Conservation (phyloP, 1,140 invertebrate species). For the Pectinophora gossypiella region DNA sequence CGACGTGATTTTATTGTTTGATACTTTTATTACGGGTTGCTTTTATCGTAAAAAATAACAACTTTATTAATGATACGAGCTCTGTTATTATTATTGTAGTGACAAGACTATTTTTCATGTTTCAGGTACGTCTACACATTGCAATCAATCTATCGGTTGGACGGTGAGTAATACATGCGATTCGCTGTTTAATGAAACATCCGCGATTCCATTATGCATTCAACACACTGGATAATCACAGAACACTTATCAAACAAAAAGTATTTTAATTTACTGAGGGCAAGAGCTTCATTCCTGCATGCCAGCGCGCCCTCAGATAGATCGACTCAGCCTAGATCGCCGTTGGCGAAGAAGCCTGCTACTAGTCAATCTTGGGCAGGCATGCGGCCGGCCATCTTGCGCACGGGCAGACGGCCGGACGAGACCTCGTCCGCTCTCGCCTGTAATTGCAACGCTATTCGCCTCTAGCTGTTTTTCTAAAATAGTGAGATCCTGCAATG, state of each 20-base stretch:
- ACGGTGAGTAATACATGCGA: conserved; percentile 3
- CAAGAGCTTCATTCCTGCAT: conserved; percentile 49
- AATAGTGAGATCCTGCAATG: conserved; percentile 31
- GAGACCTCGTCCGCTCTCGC: conserved; percentile 43
- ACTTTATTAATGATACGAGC: neutral
- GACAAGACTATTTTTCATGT: neutral
- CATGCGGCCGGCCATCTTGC: conserved; percentile 60
- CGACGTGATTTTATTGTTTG: conserved; percentile 11
- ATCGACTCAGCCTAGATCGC: conserved; percentile 51
- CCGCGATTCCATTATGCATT: conserved; percentile 19
- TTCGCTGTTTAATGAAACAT: conserved; percentile 24
- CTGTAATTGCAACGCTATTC: conserved; percentile 62
- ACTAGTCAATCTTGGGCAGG: conserved; percentile 68
- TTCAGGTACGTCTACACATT: neutral
- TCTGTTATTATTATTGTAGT: neutral
- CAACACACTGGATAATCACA: conserved; percentile 42
- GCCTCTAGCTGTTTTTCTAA: conserved; percentile 48
- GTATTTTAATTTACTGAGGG: conserved; percentile 63
- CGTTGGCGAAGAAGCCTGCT: conserved; percentile 58
- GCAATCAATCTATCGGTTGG: neutral
- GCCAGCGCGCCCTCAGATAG: conserved; percentile 40
- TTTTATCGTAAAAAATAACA: neutral
- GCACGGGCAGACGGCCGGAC: conserved; percentile 38
- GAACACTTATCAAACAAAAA: conserved; percentile 58
- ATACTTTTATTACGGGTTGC: neutral